These are phyloP conservation scores for Cichladusa arquata DNA, from an alignment of 2,113 vertebrate genomes.

Conservation along the genomic window DNA sequence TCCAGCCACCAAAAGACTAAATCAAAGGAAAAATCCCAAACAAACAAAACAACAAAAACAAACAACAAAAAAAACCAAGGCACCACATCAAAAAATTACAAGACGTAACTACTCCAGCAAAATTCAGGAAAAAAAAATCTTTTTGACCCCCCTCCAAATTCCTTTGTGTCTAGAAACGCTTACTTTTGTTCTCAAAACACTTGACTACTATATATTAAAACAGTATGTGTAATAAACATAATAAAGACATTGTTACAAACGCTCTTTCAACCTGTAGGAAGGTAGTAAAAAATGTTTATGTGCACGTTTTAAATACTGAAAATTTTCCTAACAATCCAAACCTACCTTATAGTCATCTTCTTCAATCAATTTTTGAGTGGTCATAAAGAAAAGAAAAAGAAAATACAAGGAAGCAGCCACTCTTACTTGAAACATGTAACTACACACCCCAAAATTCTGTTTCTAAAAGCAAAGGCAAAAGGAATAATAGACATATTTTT, in stretches of 20 bases:
- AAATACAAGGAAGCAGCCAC: background rate
- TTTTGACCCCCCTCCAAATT: background rate
- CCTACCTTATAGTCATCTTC: slow-evolving; percentile 19
- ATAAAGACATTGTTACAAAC: background rate
- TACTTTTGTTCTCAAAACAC: background rate
- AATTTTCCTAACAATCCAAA: background rate
- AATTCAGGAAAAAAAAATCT: background rate
- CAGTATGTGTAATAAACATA: background rate
- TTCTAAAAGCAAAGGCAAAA: slow-evolving; percentile 22
- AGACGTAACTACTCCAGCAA: background rate
- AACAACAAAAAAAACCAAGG: no score
- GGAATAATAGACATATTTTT: slow-evolving; percentile 3
- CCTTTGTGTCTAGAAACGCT: background rate
- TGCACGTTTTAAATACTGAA: background rate
- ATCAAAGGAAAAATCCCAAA: background rate
- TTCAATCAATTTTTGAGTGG: background rate
- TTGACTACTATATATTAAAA: background rate
- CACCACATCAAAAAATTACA: background rate
- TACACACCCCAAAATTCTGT: background rate
- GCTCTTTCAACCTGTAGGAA: background rate
- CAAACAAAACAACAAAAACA: background rate
- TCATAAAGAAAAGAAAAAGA: background rate
- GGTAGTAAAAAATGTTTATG: background rate
- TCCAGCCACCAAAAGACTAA: background rate
- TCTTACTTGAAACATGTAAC: background rate